These are phyloP conservation scores for Cathartes aura DNA, from an alignment of 2,113 vertebrate species.

Conservation along the genomic window DNA sequence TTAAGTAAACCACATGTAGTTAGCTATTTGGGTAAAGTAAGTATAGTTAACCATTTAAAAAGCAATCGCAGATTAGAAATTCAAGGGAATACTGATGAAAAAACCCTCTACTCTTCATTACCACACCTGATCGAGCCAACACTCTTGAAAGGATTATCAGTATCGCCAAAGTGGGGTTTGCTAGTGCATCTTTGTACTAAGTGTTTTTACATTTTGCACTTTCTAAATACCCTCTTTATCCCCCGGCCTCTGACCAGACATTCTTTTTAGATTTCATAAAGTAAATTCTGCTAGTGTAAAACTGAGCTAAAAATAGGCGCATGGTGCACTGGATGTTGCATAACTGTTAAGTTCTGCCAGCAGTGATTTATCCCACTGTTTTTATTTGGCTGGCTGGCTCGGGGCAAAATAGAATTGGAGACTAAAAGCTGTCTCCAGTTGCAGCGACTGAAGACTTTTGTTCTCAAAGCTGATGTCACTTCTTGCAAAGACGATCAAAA, in stretches of 20 bases:
- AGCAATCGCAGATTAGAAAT: background rate
- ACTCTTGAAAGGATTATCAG: background rate
- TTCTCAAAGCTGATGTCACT: constrained; percentile 23
- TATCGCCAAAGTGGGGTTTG: background rate
- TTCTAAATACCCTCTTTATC: background rate
- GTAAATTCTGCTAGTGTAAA: constrained; percentile 46
- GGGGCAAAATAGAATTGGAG: constrained; percentile 36
- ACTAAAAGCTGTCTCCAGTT: constrained; percentile 35
- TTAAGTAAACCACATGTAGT: background rate
- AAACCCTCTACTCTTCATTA: background rate
- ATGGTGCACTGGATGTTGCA: constrained; percentile 32
- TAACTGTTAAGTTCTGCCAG: constrained; percentile 56
- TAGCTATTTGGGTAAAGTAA: background rate
- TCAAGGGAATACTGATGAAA: background rate
- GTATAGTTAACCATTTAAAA: background rate
- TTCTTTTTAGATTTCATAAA: constrained; percentile 53
- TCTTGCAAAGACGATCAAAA: background rate
- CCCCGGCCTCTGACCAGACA: background rate
- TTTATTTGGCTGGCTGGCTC: constrained; percentile 49
- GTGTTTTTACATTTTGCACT: background rate
- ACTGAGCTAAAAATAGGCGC: constrained; percentile 47
- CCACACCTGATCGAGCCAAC: background rate
- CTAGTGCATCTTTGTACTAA: background rate
- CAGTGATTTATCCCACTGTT: constrained; percentile 59
- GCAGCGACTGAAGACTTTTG: background rate